These are phyloP conservation scores for Temnothorax longispinosus DNA, from an alignment of 1,140 invertebrate genomes.

Conservation along the genomic window DNA sequence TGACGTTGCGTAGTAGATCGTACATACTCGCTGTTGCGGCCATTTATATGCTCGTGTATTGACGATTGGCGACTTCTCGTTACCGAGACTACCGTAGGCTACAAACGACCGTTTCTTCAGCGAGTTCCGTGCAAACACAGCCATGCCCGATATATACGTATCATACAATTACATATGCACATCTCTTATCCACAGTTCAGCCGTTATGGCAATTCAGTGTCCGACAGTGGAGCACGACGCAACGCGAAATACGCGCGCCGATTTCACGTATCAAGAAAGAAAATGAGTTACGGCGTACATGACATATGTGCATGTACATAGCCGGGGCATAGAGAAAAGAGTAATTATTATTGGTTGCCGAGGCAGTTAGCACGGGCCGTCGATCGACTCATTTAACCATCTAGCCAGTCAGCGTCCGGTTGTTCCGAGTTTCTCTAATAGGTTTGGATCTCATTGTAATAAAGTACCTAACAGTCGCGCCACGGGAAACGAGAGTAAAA, in stretches of 20 bases:
- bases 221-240: constrained; percentile 9
- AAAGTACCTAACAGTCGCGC: constrained; percentile 38
- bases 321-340: constrained; percentile 12
- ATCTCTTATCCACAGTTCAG: constrained; percentile 49
- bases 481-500: constrained; percentile 17
- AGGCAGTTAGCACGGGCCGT: not conserved
- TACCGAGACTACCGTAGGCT: constrained; percentile 72
- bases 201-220: constrained; percentile 25
- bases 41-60: constrained; percentile 72
- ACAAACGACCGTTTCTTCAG: constrained; percentile 67
- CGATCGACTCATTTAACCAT: constrained; percentile 42
- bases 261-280: constrained; percentile 65
- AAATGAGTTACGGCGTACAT: constrained; percentile 26
- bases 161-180: constrained; percentile 46
- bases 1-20: constrained; percentile 52
- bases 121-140: constrained; percentile 46
- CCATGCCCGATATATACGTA: not conserved
- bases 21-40: constrained; percentile 39
- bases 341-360: constrained; percentile 51
- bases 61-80: constrained; percentile 76
- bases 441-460: constrained; percentile 50
- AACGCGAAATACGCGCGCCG: constrained; percentile 33
- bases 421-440: constrained; percentile 46
- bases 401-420: constrained; percentile 19
- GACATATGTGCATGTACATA: not conserved